These are phyloP conservation scores for Drosophila ezoana DNA, from an alignment of 2,888 invertebrate genomes.

Conservation along the genomic window DNA sequence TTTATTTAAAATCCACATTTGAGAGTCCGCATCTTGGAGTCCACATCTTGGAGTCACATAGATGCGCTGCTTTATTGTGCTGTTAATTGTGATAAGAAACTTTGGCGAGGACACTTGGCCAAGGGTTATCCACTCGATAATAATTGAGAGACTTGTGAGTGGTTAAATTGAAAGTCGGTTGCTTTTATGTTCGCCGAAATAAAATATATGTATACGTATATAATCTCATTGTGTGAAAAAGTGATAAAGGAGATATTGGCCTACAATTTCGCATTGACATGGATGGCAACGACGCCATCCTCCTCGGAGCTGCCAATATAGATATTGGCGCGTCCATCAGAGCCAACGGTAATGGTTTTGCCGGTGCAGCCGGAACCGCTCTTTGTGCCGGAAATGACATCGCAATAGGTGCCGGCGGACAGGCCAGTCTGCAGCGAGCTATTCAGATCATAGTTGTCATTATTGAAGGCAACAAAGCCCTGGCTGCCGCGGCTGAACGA, in stretches of 20 bases:
- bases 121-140: constrained; percentile 13
- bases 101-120: constrained; percentile 12
- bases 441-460: constrained; percentile 87
- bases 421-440: constrained; percentile 88
- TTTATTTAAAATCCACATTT: constrained; percentile 5
- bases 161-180: constrained; percentile 24
- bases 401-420: constrained; percentile 93
- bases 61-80: constrained; percentile 7
- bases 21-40: too few relatives aligned
- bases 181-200: constrained; percentile 41
- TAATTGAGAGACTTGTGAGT: constrained; percentile 6
- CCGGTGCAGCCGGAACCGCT: constrained; percentile 80
- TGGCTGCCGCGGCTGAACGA: constrained; percentile 92
- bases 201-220: constrained; percentile 25
- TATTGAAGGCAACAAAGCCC: constrained; percentile 92
- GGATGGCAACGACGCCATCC: constrained; percentile 91
- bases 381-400: constrained; percentile 91
- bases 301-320: constrained; percentile 61
- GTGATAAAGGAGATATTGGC: background rate
- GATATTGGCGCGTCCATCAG: constrained; percentile 77
- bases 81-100: constrained; percentile 27
- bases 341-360: constrained; percentile 72
- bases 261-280: constrained; percentile 85
- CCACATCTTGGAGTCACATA: background rate
- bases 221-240: constrained; percentile 19